phyloP scores from a whole-genome alignment of 2,113 vertebrate genomes.

The Ardeotis arabs region DNA sequence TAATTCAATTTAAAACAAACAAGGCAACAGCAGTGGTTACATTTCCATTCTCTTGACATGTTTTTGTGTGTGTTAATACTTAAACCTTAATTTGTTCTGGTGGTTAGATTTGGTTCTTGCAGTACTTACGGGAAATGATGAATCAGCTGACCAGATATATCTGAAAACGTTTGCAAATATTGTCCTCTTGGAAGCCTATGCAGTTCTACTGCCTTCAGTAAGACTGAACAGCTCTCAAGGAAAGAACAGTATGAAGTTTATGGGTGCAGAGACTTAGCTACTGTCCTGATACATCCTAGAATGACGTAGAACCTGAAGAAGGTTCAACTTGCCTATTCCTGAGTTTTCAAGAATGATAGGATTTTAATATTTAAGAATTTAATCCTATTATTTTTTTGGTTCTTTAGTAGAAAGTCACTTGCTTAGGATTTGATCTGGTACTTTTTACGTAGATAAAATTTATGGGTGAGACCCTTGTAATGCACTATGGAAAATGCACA shows the following conservation, averaged over 20 bases:
- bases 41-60: background rate
- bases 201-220: background rate
- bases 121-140: rapidly evolving
- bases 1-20: background rate
- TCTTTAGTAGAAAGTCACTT: background rate
- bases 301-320: background rate
- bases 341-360: background rate
- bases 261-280: background rate
- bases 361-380: background rate
- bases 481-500: background rate
- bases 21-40: background rate
- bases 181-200: background rate
- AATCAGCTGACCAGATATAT: background rate
- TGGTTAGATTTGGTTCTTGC: background rate
- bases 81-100: background rate
- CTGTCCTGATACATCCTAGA: background rate
- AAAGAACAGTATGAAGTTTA: background rate
- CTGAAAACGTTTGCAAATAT: background rate
- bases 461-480: background rate
- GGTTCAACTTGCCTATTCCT: background rate
- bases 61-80: background rate
- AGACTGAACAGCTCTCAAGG: background rate
- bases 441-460: background rate
- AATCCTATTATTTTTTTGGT: background rate
- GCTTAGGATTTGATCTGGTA: background rate